Base-by-base conservation (phyloP, 2,797 vertebrate species). In the Podarcis lilfordi region DNA sequence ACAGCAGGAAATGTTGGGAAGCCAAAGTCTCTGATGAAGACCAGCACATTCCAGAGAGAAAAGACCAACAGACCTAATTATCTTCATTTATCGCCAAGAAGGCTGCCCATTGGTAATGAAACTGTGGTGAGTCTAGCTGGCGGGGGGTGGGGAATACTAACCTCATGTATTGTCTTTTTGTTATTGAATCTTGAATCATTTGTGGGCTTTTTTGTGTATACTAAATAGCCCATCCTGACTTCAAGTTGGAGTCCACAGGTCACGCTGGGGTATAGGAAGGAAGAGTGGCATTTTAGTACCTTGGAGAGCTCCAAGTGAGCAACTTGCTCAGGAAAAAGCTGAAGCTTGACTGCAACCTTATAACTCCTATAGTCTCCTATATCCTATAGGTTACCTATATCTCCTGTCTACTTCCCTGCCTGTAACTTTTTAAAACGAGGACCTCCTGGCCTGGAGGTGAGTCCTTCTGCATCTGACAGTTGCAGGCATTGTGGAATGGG, bases 91-190 rank as follows among this genome's bases (percentile, higher is more conserved):
- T 89, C 91, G 86, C 92, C 88, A 11, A 89, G 94, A 91, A 89
- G 80, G n/a, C 92, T 92, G 88, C 93, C 94, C 32, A 59, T 90
- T 77, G 95, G 94, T 79, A 94, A 43, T 0, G 93, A 96, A 91
- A 80, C 81, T 80, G 78, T 27, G 93, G 95, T 96, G 87, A 95
- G 95, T 90, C 72, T 78, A 8, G 32, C 66, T 43, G 43, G 43
- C 43, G 43, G 43, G 61, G 35, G 50, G 27, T 37, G 2, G 25
- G 72, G 55, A 75, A 90, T 83, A 76, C 91, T 88, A 84, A 7
- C 40, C 7, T 45, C 15, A 13, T 89, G 9, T n/a, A 37, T 5
- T 69, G 11, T 35, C 74, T 29, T 77, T 68, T 55, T 80, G 40
- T 32, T 13, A 21, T 29, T 72, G 9, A 59, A 72, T 6, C 25